Percentiles rank a stretch among this genome's conserved stretches.
Evolutionary conservation across 1,140 invertebrate genomes (phyloP).

Genomic region (Heliconius eleuchia): DNA sequence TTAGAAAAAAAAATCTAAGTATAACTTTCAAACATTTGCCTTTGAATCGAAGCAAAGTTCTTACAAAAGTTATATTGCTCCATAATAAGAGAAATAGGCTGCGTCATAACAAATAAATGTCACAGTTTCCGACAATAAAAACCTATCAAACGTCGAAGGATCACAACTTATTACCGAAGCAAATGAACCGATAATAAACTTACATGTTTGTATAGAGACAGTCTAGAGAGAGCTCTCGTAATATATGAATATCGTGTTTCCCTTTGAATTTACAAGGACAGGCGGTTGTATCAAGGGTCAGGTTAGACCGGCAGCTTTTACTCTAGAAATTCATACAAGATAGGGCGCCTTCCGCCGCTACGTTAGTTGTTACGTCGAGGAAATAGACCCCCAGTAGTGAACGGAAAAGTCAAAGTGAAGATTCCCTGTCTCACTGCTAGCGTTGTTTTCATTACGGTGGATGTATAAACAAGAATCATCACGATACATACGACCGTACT

Average conservation of each 20-base stretch:
- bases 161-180: constrained; percentile 61
- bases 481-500: constrained; percentile 27
- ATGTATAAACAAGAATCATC: constrained; percentile 45
- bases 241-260: constrained; percentile 22
- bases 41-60: not conserved
- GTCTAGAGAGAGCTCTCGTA: constrained; percentile 44
- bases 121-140: constrained; percentile 52
- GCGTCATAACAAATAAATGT: constrained; percentile 42
- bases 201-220: constrained; percentile 49
- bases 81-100: constrained; percentile 22
- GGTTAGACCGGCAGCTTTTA: constrained; percentile 40
- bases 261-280: constrained; percentile 29
- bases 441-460: constrained; percentile 49
- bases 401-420: constrained; percentile 54
- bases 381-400: constrained; percentile 54
- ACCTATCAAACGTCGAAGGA: constrained; percentile 54
- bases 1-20: not conserved
- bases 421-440: constrained; percentile 44
- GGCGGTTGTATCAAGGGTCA: constrained; percentile 38
- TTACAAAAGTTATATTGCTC: constrained; percentile 14
- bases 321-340: constrained; percentile 59
- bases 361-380: constrained; percentile 55
- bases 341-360: constrained; percentile 50
- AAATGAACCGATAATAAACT: constrained; percentile 62
- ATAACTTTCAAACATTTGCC: not conserved